phyloP scores from a whole-genome alignment of 2,888 invertebrate genomes.

The Catocala sponsa region DNA sequence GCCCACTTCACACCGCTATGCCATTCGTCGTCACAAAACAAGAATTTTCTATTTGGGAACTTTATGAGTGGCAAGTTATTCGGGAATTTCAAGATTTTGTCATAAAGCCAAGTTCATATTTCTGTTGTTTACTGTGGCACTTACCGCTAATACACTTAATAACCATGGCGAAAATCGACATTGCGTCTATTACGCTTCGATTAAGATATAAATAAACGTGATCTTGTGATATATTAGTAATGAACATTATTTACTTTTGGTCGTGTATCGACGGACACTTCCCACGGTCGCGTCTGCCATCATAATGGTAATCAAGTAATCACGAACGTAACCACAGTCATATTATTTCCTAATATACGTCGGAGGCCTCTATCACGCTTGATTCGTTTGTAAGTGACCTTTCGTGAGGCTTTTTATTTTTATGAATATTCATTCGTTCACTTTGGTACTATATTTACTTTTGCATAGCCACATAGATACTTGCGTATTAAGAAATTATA shows the following conservation, averaged over 20 bases:
- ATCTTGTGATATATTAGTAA: not conserved
- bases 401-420: slow-evolving; percentile 15
- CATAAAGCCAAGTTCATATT: slow-evolving; percentile 47
- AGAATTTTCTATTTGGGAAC: slow-evolving; percentile 76
- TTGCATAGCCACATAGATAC: not conserved
- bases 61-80: slow-evolving; percentile 58
- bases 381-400: slow-evolving; percentile 29
- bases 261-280: slow-evolving; percentile 28
- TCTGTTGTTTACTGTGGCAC: slow-evolving; percentile 26
- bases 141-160: not conserved
- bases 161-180: not conserved
- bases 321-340: slow-evolving; percentile 42
- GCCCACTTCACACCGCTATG: slow-evolving; percentile 66
- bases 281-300: slow-evolving; percentile 40
- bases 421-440: not conserved
- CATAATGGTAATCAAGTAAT: slow-evolving; percentile 45
- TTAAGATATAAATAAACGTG: not conserved
- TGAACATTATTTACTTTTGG: slow-evolving; percentile 2
- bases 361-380: slow-evolving; percentile 36
- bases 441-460: not conserved
- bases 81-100: slow-evolving; percentile 56
- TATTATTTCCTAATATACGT: slow-evolving; percentile 43
- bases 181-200: not conserved
- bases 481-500: no score
- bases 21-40: slow-evolving; percentile 66